These are phyloP conservation scores for Gymnocheta viridis DNA, from an alignment of 2,888 invertebrate genomes.

Conservation along the genomic window DNA sequence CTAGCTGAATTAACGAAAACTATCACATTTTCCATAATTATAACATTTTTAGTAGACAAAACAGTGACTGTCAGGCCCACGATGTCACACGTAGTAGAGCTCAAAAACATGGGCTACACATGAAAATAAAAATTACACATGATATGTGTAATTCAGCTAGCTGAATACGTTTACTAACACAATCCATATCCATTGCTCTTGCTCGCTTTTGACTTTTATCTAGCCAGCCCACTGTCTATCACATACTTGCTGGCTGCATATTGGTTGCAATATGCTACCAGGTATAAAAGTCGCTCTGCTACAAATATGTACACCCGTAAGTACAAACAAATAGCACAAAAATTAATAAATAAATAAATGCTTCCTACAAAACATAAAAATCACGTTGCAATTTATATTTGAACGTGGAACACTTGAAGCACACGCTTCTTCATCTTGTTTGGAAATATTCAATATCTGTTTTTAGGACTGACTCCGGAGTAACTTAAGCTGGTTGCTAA, in stretches of 20 bases:
- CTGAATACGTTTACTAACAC: background rate
- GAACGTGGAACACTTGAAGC: slow-evolving; percentile 65
- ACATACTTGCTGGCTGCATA: background rate
- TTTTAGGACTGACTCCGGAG: background rate
- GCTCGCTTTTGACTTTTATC: no score
- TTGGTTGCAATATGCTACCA: background rate
- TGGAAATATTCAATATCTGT: background rate
- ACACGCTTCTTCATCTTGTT: slow-evolving; percentile 58
- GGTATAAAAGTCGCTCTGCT: slow-evolving; percentile 13
- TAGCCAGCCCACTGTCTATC: slow-evolving; percentile 1
- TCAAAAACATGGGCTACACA: no score
- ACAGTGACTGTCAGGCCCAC: no score
- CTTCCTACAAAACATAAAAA: slow-evolving; percentile 57
- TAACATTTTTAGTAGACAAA: no score
- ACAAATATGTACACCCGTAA: background rate
- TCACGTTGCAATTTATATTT: slow-evolving; percentile 62
- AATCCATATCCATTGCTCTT: no score
- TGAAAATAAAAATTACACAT: no score
- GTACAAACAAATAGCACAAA: no score
- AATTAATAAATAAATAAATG: slow-evolving; percentile 61
- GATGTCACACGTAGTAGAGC: no score
- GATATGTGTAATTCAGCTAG: slow-evolving; percentile 2
- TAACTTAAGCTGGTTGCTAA: slow-evolving; percentile 18
- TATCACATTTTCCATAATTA: background rate
- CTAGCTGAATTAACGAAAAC: background rate